Conservation (phyloP, 2,888 invertebrate genomes). For the Trachelus stipa region DNA sequence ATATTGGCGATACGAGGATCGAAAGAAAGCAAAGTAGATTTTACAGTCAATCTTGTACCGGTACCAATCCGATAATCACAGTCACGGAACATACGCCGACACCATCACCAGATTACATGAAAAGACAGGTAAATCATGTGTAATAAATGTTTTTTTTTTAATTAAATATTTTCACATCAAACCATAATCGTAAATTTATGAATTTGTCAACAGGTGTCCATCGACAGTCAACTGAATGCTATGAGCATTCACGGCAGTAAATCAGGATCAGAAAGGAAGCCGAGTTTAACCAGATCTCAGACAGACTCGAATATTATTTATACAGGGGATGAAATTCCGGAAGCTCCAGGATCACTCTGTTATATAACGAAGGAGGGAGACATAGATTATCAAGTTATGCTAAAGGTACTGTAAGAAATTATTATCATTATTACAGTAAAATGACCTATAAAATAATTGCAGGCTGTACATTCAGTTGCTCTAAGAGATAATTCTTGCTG, state of each 20-base stretch:
- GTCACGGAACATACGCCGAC: conserved; percentile 96
- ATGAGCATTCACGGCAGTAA: conserved; percentile 69
- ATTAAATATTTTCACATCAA: conserved; percentile 1
- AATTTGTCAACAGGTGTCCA: conserved; percentile 74
- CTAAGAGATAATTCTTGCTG: conserved; percentile 86
- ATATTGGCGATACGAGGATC: conserved; percentile 77
- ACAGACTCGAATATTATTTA: conserved; percentile 94
- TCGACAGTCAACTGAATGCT: conserved; percentile 86
- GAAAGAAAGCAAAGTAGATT: conserved; percentile 72
- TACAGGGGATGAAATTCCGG: conserved; percentile 85
- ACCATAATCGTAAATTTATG: conserved; percentile 3
- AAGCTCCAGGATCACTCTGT: conserved; percentile 87
- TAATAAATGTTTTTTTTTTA: conserved; percentile 9
- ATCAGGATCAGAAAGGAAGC: conserved; percentile 75
- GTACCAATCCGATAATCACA: conserved; percentile 94
- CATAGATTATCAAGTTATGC: conserved; percentile 88
- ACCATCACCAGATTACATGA: conserved; percentile 88
- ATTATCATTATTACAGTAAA: neutral
- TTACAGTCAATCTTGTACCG: conserved; percentile 72
- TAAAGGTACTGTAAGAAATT: conserved; percentile 72
- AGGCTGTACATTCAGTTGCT: conserved; percentile 90
- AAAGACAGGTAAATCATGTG: conserved; percentile 75
- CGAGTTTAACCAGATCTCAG: conserved; percentile 84
- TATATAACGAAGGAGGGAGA: conserved; percentile 97
- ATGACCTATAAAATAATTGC: conserved; percentile 14